These are phyloP conservation scores for Globicephala melas DNA, from an alignment of 2,113 vertebrate species.

Conservation along the genomic window DNA sequence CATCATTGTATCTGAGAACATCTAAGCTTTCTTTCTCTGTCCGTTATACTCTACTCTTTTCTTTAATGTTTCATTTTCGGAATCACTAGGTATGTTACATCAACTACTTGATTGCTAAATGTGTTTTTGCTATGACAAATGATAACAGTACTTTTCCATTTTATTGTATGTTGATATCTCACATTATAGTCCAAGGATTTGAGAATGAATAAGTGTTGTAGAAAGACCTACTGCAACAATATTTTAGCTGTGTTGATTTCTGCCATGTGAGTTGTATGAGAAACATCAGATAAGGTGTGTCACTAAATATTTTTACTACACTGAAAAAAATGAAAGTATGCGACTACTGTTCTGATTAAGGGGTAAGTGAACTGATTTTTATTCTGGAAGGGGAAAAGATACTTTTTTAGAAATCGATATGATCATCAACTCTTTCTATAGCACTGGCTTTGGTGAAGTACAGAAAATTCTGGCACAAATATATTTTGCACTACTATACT, in stretches of 20 bases:
- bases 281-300: not conserved
- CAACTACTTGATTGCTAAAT: not conserved
- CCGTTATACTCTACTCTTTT: not conserved
- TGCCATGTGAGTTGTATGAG: conserved; percentile 1
- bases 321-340: not conserved
- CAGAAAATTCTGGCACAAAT: not conserved
- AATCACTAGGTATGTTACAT: conserved; percentile 17
- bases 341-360: not conserved
- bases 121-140: conserved; percentile 15
- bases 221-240: not conserved
- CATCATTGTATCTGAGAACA: conserved; percentile 12
- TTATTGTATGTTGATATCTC: conserved; percentile 20
- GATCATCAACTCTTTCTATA: not conserved
- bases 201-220: not conserved
- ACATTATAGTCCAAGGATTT: not conserved
- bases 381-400: not conserved
- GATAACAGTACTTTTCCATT: not conserved
- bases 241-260: conserved; percentile 13
- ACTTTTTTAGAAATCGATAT: not conserved
- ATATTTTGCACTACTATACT: not conserved
- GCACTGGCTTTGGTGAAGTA: not conserved
- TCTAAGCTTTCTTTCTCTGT: not conserved
- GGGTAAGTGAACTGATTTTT: not conserved
- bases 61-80: not conserved
- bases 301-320: conserved; percentile 37